Percentiles rank a stretch among this genome's conserved stretches.
Conservation (phyloP, 2,888 invertebrate genomes). For the Neoaliturus tenellus region DNA sequence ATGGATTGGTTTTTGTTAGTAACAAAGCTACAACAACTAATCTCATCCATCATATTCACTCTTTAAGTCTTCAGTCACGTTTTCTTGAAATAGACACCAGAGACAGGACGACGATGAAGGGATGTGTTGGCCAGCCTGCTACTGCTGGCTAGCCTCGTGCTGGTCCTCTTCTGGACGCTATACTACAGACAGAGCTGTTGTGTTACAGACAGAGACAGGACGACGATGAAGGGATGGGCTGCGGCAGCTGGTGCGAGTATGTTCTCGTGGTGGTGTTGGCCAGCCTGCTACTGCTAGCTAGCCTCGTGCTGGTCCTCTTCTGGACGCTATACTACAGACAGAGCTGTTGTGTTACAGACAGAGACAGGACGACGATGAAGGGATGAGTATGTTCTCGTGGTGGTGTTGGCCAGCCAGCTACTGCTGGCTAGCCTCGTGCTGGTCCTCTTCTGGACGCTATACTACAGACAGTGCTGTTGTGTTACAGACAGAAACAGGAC, state of each 20-base stretch:
- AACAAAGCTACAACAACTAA: too few relatives aligned
- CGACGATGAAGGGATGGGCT: slow-evolving; percentile 80
- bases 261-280: too few relatives aligned
- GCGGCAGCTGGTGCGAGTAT: too few relatives aligned
- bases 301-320: slow-evolving; percentile 85
- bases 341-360: slow-evolving; percentile 74
- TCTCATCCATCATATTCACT: too few relatives aligned
- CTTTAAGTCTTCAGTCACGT: too few relatives aligned
- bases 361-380: slow-evolving; percentile 81
- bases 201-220: slow-evolving; percentile 80
- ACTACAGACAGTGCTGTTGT: slow-evolving; percentile 87
- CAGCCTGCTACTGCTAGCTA: too few relatives aligned
- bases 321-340: slow-evolving; percentile 78
- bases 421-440: slow-evolving; percentile 86
- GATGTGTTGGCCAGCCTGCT: slow-evolving; percentile 81
- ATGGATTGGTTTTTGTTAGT: too few relatives aligned
- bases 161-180: slow-evolving; percentile 89
- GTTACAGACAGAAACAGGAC: slow-evolving; percentile 81
- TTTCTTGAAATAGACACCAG: too few relatives aligned
- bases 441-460: slow-evolving; percentile 89
- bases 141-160: slow-evolving; percentile 84
- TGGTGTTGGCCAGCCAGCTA: slow-evolving; percentile 86
- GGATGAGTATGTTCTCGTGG: slow-evolving; percentile 85
- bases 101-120: slow-evolving; percentile 82
- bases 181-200: slow-evolving; percentile 83